Evolutionary conservation across 2,888 invertebrate genomes (phyloP), one percentile per base, ranked within the genome.

Genomic region (Horisme vitalbata): DNA sequence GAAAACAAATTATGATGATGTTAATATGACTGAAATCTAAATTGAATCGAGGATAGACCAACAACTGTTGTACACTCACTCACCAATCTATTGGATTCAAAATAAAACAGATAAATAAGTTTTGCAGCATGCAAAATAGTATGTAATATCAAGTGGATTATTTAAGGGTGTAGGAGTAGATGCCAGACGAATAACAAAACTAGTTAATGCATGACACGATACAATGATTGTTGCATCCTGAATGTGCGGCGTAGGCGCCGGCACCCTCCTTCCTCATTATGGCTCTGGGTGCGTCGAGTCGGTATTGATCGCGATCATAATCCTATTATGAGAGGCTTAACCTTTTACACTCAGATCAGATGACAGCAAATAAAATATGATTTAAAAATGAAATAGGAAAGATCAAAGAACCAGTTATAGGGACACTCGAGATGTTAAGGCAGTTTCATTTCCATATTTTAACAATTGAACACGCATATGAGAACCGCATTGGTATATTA

Each of bases 181-280:
- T 43, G 34, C 43, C 41, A 28, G 45, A 48, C 44, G 47, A 47
- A 55, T 53, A 48, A 47, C 51, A 51, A 50, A 51, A 57, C 57
- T 52, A 49, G 57, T 57, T 51, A 54, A 52, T 52, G 54, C 57
- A 57, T 57, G 52, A 52, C 53, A 53, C 49, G 45, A 64, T 57
- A 64, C 68, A 70, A 58, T 81, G 81, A 85, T 82, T 81, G 79
- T 61, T 70, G 81, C 81, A 82, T 84, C 85, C 83, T 82, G 71
- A 65, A 64, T 61, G 65, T 68, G 71, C 58, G 66, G 69, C 65
- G 74, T 71, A 68, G 74, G 71, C 72, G 71, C 72, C 67, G 75
- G 57, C 78, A 82, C 86, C 86, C 86, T 81, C 74, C 86, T 78
- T 87, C 87, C 87, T 86, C 65, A 83, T 86, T 84, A 84, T 61